A percentile compares a stretch with the other conserved stretches of the same genome.
Evolutionary conservation across 1,140 invertebrate genomes (phyloP).

Genomic region (Lamellibrachia luymesi): DNA sequence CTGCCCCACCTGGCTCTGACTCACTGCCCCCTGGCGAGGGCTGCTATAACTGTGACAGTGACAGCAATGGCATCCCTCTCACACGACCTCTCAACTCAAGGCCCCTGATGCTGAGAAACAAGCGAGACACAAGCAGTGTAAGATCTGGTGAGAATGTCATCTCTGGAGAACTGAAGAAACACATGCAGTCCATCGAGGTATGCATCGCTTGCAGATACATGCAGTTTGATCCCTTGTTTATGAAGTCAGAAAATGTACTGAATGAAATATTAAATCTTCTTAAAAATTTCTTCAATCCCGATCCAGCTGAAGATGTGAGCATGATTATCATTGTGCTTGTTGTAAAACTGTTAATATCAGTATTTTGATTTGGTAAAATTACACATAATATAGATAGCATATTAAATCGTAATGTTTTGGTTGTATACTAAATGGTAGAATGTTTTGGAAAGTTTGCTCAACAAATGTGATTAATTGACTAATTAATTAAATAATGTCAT

Average conservation of each 20-base stretch:
- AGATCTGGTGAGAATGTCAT: not conserved
- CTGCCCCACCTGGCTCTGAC: slow-evolving; percentile 56
- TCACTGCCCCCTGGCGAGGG: slow-evolving; percentile 83
- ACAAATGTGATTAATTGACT: no score
- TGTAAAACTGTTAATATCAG: not conserved
- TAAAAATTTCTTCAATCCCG: no score
- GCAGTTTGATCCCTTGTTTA: not conserved
- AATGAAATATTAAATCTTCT: no score
- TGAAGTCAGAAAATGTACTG: no score
- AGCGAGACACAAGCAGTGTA: not conserved
- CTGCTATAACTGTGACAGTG: slow-evolving; percentile 79
- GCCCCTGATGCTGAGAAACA: not conserved
- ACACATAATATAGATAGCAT: not conserved
- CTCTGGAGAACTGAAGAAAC: not conserved
- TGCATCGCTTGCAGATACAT: not conserved
- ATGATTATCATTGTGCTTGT: not conserved
- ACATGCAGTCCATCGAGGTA: not conserved
- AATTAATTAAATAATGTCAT: no score
- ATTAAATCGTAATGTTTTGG: no score
- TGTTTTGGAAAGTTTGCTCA: no score
- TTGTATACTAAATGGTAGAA: no score
- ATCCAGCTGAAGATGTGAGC: no score
- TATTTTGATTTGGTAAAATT: not conserved
- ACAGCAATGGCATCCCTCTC: slow-evolving; percentile 45
- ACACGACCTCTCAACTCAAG: not conserved